Evolutionary conservation across 2,888 invertebrate species (phyloP).

Genomic region (Ichneumoninae sp.): DNA sequence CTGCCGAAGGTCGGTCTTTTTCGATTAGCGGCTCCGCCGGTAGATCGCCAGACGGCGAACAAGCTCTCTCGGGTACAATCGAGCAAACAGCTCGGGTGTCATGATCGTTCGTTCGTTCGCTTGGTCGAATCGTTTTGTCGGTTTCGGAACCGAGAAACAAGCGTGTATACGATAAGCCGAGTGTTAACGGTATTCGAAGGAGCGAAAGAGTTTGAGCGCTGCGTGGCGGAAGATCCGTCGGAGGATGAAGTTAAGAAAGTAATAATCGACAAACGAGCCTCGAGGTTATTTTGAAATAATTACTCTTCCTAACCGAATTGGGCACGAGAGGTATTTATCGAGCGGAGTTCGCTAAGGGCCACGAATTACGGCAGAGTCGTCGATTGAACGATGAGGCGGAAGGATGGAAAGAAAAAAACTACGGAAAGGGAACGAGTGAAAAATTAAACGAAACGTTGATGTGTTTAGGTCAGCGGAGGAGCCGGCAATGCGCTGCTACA

Average conservation of each 20-base stretch:
- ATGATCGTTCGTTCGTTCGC: constrained; percentile 21
- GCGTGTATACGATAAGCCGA: not conserved
- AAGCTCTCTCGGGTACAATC: not conserved
- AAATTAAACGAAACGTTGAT: constrained; percentile 13
- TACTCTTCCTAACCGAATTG: constrained; percentile 15
- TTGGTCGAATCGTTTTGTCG: not conserved
- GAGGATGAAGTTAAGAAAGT: not conserved
- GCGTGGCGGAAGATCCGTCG: not conserved
- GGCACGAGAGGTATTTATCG: constrained; percentile 22
- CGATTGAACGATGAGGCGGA: constrained; percentile 16
- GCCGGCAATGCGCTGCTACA: constrained; percentile 44
- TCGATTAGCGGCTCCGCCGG: constrained; percentile 49
- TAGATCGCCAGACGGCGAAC: constrained; percentile 5
- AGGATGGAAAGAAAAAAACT: not conserved
- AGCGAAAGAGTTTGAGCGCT: not conserved
- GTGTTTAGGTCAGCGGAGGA: not conserved
- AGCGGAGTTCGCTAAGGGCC: constrained; percentile 40
- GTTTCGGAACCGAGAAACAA: constrained; percentile 2
- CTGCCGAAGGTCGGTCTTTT: constrained; percentile 41
- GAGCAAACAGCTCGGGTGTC: constrained; percentile 25
- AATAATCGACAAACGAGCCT: constrained; percentile 14
- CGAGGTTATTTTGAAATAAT: constrained; percentile 19
- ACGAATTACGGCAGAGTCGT: constrained; percentile 32
- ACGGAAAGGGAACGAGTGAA: not conserved
- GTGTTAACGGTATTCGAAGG: constrained; percentile 12